These are phyloP conservation scores for Geodia barretti DNA, from an alignment of 37 sponge, comb jelly and placozoan species.

Conservation along the genomic window DNA sequence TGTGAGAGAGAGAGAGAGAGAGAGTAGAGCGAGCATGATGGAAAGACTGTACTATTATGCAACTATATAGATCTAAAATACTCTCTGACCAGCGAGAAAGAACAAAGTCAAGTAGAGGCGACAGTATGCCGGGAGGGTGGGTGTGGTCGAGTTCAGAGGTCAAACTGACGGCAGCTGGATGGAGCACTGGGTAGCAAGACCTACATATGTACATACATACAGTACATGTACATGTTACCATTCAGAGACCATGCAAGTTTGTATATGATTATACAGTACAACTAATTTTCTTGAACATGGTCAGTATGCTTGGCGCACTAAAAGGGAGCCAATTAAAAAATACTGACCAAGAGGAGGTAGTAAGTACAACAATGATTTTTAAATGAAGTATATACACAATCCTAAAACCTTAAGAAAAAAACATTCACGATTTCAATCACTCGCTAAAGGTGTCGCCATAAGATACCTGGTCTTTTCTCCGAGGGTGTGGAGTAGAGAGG, in stretches of 20 bases:
- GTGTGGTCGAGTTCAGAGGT: neutral
- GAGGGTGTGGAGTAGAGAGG: constrained; percentile 31
- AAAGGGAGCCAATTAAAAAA: no score
- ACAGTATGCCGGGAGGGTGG: constrained; percentile 32
- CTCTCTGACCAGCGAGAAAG: neutral
- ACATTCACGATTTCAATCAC: no score
- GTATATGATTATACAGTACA: no score
- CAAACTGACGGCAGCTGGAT: constrained; percentile 31
- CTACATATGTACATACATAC: neutral
- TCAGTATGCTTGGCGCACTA: no score
- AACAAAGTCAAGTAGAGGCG: constrained; percentile 51
- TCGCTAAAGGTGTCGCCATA: no score
- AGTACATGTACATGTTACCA: neutral
- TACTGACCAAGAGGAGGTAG: no score
- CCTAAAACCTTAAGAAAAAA: neutral
- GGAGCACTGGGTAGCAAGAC: constrained; percentile 36
- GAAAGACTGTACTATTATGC: neutral
- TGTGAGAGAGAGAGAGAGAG: constrained; percentile 22
- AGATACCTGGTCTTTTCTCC: constrained; percentile 1
- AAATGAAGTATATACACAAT: neutral
- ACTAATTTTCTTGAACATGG: no score
- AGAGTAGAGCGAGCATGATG: constrained; percentile 11
- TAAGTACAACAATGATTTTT: neutral
- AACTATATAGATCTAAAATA: neutral
- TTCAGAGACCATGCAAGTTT: no score